Conservation (phyloP, 2,888 invertebrate species). For the Malacosoma neustria region DNA sequence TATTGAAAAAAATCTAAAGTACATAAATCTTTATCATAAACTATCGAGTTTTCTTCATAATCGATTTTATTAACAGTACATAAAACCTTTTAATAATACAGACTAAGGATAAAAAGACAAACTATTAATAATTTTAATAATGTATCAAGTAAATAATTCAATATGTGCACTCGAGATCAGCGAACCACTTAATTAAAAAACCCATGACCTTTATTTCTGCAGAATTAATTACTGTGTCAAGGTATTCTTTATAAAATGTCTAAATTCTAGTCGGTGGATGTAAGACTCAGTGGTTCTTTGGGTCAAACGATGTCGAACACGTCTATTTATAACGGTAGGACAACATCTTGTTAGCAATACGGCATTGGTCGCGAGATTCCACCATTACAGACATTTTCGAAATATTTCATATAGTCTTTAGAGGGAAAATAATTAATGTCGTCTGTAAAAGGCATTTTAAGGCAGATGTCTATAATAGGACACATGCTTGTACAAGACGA, state of each 20-base stretch:
- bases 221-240: conserved; percentile 28
- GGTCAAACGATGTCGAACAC: conserved; percentile 24
- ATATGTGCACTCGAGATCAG: conserved; percentile 8
- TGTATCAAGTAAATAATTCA: too few relatives aligned
- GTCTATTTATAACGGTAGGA: conserved; percentile 34
- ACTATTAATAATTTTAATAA: too few relatives aligned
- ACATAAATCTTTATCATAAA: too few relatives aligned
- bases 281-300: conserved; percentile 24
- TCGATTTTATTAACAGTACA: too few relatives aligned
- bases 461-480: too few relatives aligned
- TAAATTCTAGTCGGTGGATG: conserved; percentile 16
- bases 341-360: conserved; percentile 27
- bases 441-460: too few relatives aligned
- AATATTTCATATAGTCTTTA: neutral
- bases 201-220: conserved; percentile 20
- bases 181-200: conserved; percentile 12
- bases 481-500: too few relatives aligned
- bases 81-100: neutral
- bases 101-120: neutral
- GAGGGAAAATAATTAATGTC: too few relatives aligned
- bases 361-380: neutral
- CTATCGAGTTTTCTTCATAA: too few relatives aligned
- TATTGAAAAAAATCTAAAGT: too few relatives aligned
- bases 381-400: neutral
- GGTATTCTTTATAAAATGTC: conserved; percentile 24